Base-by-base conservation (phyloP, 2,888 invertebrate species). In the Gnatocerus cornutus region DNA sequence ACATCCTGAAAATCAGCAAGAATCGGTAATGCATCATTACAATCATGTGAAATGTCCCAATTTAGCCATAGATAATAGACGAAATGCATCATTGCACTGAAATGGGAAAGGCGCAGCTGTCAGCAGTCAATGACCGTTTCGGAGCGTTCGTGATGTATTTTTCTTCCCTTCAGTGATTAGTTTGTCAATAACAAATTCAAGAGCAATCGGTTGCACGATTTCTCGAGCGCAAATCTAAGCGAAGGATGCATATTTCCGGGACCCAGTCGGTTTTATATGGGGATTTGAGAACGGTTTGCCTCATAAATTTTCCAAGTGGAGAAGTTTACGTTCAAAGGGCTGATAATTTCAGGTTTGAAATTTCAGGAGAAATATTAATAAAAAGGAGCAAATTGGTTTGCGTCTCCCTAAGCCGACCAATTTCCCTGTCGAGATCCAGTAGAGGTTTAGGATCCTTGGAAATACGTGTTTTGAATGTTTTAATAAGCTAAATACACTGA, bases 61-160 rank as follows among this genome's bases (percentile, higher is more conserved):
- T 70, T 68, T 56, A 45, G 33, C 39, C 37, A 64, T 63, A 61
- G 56, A 68, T 68, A 73, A 72, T 70, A 45, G 62, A 63, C 61
- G 62, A 37, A 67, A 73, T 73, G 74, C 75, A 69, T 71, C 69
- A 72, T 67, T 73, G 68, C 66, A 67, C 69, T 66, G 71, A 74
- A 73, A 74, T 75, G 69, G 75, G 72, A 74, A 74, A 73, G 75
- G 73, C 68, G 74, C 74, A 75, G 75, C 75, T 75, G 75, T 55
- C 53, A 59, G 56, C 71, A 74, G 74, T 74, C 75, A 72, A 72
- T 71, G 75, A 75, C 75, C 75, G 73, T 64, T 69, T 69, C 68
- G 27, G 64, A 62, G 58, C 53, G 64, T 72, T 72, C 71, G 71
- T 67, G 72, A 59, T 55, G 66, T 69, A 71, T 73, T 70, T 69